These are phyloP conservation scores for Endotricha flammealis DNA, from an alignment of 2,888 invertebrate species.

Conservation along the genomic window DNA sequence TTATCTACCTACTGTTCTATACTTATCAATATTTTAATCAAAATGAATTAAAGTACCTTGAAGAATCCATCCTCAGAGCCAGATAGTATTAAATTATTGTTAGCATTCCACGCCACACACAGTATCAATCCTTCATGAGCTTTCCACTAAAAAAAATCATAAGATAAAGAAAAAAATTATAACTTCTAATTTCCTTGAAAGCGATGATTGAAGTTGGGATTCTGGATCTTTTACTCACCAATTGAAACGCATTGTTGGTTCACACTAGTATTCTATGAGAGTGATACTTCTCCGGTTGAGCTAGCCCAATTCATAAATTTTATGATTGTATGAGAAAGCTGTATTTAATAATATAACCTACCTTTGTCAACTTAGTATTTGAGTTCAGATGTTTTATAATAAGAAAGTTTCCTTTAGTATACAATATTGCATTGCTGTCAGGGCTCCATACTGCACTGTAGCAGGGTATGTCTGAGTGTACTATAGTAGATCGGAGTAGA, in stretches of 20 bases:
- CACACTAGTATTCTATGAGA: too few species aligned
- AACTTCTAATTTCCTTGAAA: too few species aligned
- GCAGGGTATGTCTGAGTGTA: conserved; percentile 87
- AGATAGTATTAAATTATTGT: conserved; percentile 93
- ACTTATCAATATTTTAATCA: too few species aligned
- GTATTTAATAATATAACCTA: conserved; percentile 44
- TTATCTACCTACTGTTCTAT: too few species aligned
- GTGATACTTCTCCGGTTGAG: too few species aligned
- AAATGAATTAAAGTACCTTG: conserved; percentile 83
- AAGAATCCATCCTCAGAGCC: conserved; percentile 97
- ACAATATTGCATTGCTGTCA: conserved; percentile 82
- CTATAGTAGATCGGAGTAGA: conserved; percentile 92
- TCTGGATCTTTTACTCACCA: too few species aligned
- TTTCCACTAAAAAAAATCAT: conserved; percentile 86
- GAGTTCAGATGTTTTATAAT: conserved; percentile 85
- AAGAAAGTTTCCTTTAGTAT: conserved; percentile 82
- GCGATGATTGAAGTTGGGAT: too few species aligned
- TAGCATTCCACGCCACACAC: conserved; percentile 96
- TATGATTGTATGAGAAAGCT: too few species aligned
- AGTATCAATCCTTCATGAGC: conserved; percentile 97
- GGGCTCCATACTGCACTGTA: conserved; percentile 92
- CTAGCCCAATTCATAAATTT: too few species aligned
- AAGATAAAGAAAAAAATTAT: too few species aligned
- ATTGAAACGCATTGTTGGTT: too few species aligned
- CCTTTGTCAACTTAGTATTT: conserved; percentile 84